Percentiles rank a stretch among this genome's conserved stretches.
Conservation (phyloP, 2,797 vertebrate genomes). For the Brachyrhaphis roseni region DNA sequence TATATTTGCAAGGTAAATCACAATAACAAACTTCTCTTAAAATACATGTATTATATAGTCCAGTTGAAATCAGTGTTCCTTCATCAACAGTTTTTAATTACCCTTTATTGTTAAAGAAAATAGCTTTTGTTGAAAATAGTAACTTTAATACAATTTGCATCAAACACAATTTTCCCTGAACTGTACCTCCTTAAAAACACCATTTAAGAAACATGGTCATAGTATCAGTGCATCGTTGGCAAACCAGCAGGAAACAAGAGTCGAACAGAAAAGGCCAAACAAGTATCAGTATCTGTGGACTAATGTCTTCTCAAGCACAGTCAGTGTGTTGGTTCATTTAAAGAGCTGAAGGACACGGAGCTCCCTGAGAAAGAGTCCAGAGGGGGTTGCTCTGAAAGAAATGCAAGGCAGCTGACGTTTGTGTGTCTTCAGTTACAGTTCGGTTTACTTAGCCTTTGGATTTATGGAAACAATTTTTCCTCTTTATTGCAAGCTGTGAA, state of each 20-base stretch:
- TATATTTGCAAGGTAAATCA: neutral
- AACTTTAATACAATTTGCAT: conserved; percentile 1
- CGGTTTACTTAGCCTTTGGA: conserved; percentile 53
- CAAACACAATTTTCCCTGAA: conserved; percentile 12
- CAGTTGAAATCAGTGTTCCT: neutral
- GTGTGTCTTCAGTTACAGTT: conserved; percentile 60
- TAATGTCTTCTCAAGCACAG: conserved; percentile 41
- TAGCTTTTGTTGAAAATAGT: too few relatives aligned
- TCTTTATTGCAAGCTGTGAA: conserved; percentile 4
- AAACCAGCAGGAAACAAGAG: conserved; percentile 9
- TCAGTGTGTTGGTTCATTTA: conserved; percentile 48
- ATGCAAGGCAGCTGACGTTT: conserved; percentile 56
- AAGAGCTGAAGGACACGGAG: conserved; percentile 54
- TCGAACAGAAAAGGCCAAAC: conserved; percentile 11
- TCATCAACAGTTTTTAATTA: neutral
- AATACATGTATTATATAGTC: neutral
- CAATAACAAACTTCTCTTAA: neutral
- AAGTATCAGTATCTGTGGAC: conserved; percentile 23
- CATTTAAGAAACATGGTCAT: neutral
- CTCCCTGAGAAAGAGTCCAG: conserved; percentile 60
- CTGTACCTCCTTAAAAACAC: neutral
- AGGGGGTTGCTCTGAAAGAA: conserved; percentile 55
- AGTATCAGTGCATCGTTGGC: conserved; percentile 15
- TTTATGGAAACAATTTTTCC: conserved; percentile 33
- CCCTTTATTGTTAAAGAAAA: neutral